Percentiles rank a stretch among this genome's conserved stretches.
phyloP scores from a whole-genome alignment of 2,888 invertebrate species.

The Heliconius charithonia region DNA sequence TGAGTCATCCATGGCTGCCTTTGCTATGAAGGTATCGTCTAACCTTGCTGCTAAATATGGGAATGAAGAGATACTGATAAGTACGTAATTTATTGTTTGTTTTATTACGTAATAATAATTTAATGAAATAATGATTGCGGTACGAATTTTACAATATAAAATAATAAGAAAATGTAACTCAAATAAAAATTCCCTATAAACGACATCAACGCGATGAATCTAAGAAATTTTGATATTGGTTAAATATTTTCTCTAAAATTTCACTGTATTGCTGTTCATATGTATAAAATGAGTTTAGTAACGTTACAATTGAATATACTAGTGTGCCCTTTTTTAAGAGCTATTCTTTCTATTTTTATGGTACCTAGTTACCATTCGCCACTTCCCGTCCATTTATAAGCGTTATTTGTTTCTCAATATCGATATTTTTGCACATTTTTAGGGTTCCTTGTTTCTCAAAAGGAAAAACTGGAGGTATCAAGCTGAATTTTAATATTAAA shows the following conservation, averaged over 20 bases:
- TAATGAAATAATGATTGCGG: neutral
- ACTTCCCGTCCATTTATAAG: neutral
- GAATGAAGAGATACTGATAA: slow-evolving; percentile 22
- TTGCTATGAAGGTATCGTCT: slow-evolving; percentile 50
- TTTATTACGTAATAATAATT: slow-evolving; percentile 1
- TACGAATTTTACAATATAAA: neutral
- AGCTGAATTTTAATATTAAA: too few relatives aligned
- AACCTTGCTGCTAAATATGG: slow-evolving; percentile 41
- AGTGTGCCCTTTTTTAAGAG: neutral
- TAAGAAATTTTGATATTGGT: neutral
- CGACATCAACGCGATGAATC: slow-evolving; percentile 10
- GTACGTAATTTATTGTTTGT: slow-evolving; percentile 6
- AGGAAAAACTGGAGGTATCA: too few relatives aligned
- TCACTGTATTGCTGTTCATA: neutral
- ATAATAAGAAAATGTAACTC: neutral
- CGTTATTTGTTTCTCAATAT: too few relatives aligned
- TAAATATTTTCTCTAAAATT: neutral
- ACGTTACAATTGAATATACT: too few relatives aligned
- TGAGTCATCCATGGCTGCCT: slow-evolving; percentile 60
- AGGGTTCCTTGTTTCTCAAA: too few relatives aligned
- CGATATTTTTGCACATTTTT: too few relatives aligned
- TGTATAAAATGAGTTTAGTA: neutral
- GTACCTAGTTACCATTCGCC: neutral
- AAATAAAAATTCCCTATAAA: neutral
- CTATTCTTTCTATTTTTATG: too few relatives aligned